phyloP scores from a whole-genome alignment of 2,113 vertebrate species.

The Euleptes europaea region DNA sequence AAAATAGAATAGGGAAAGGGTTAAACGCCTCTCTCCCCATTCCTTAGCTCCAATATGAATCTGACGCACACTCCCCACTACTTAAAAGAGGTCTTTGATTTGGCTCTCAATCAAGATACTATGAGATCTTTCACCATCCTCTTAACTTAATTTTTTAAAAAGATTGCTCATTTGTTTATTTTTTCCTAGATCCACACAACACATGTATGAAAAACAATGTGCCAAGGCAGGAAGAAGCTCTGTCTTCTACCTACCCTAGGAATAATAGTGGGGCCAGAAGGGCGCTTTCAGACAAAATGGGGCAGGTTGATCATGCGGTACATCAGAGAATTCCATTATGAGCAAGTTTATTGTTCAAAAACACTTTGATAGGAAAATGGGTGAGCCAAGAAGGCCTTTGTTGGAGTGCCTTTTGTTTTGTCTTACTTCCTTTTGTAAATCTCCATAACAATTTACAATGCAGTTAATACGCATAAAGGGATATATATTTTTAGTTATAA shows the following conservation, averaged over 20 bases:
- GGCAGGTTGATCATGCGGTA: not conserved
- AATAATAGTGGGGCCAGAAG: not conserved
- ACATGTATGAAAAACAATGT: not conserved
- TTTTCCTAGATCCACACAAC: not conserved
- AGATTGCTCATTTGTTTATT: not conserved
- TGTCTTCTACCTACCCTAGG: not conserved
- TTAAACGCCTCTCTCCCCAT: too few relatives aligned
- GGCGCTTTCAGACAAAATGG: not conserved
- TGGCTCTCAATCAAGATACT: not conserved
- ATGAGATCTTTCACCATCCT: not conserved
- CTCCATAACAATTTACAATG: not conserved
- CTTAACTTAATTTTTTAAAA: not conserved
- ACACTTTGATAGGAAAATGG: not conserved
- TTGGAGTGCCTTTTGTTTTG: not conserved
- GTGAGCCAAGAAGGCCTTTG: not conserved
- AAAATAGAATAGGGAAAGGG: too few relatives aligned
- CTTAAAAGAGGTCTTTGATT: too few relatives aligned
- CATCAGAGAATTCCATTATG: not conserved
- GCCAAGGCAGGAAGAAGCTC: not conserved
- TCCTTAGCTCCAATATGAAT: too few relatives aligned
- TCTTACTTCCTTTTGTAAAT: not conserved
- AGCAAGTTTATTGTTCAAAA: not conserved
- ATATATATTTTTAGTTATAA: not conserved
- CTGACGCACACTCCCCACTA: too few relatives aligned
- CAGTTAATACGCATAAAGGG: not conserved